Evolutionary conservation across 2,113 vertebrate species (phyloP), one percentile per base, ranked within the genome.

Genomic region (Etheostoma spectabile): DNA sequence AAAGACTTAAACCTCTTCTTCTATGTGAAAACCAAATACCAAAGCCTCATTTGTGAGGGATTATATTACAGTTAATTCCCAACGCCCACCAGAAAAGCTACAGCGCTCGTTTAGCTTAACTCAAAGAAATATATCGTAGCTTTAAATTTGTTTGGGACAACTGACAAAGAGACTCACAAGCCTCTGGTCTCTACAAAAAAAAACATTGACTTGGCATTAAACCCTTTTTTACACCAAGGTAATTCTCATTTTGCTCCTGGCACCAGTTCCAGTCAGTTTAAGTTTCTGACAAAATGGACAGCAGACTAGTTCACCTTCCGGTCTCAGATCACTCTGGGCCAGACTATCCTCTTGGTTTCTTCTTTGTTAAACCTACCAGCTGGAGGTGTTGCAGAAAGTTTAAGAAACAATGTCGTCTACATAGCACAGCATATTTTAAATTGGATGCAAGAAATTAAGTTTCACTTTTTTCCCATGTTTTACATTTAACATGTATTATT

Each of bases 241-340:
- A 56, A 74, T 56, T 72, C 45, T 76, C 16, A 15, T 80, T 75
- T 83, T 60, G 61, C 68, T 83, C 24, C 24, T 18, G 55, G 42
- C 61, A 45, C 38, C 48, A 51, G 60, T 46, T 71, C 64, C 56
- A 22, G 67, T 24, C 77, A 77, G 56, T 77, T 83, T 73, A 62
- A 68, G 67, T 10, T 18, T n/a, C 49, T 49, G 67, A 72, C 77
- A 80, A 27, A 71, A 13, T 56, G 27, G 65, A 65, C 46, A 52
- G 46, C 52, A 46, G 56, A 56, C 49, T 8, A 66, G 42, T 79
- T 62, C 53, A 65, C 14, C 11, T 8, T 76, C 6, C 27, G 8
- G 18, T 5, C 38, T 24, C 42, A 48, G 27, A 55, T 59, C 61
- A 35, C 16, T 10, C 18, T 6, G 21, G 65, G 57, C 0, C 33